phyloP scores from a whole-genome alignment of 1,140 invertebrate genomes.

The Phymorhynchus buccinoides region DNA sequence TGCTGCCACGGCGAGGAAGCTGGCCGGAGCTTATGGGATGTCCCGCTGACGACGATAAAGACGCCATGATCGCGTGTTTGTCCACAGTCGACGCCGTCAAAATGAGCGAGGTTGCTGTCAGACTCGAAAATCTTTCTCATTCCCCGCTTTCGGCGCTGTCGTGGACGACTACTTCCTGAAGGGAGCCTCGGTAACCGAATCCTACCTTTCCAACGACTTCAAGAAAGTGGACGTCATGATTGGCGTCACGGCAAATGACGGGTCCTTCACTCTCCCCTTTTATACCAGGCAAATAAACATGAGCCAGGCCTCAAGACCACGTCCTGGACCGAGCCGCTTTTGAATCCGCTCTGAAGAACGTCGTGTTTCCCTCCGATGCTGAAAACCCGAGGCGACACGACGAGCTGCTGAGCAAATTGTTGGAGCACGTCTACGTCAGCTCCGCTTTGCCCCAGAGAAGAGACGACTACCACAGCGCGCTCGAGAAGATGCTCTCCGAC shows the following conservation, averaged over 20 bases:
- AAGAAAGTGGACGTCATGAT: slow-evolving; percentile 74
- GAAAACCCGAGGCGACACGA: background rate
- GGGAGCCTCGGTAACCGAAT: slow-evolving; percentile 8
- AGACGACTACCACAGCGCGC: slow-evolving; percentile 39
- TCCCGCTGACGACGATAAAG: slow-evolving; percentile 81
- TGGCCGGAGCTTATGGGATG: slow-evolving; percentile 74
- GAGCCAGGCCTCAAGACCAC: slow-evolving; percentile 13
- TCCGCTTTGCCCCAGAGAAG: slow-evolving; percentile 1
- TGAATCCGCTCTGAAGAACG: background rate
- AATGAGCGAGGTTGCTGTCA: slow-evolving; percentile 82
- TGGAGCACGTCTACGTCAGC: slow-evolving; percentile 38
- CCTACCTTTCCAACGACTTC: slow-evolving; percentile 2
- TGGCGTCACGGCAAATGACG: slow-evolving; percentile 93
- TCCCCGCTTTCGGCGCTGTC: slow-evolving; percentile 75
- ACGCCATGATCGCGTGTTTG: slow-evolving; percentile 80
- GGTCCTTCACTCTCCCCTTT: slow-evolving; percentile 48
- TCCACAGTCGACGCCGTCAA: slow-evolving; percentile 81
- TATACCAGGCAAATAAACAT: slow-evolving; percentile 38
- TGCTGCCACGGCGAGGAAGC: slow-evolving; percentile 64
- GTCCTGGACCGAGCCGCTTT: background rate
- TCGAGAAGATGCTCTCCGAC: slow-evolving; percentile 57
- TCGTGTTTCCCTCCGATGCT: background rate
- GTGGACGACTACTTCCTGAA: slow-evolving; percentile 35
- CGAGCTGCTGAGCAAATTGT: background rate
- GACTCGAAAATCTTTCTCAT: slow-evolving; percentile 68